Evolutionary conservation across 2,797 vertebrate species (phyloP).

Genomic region (Thamnophis elegans): DNA sequence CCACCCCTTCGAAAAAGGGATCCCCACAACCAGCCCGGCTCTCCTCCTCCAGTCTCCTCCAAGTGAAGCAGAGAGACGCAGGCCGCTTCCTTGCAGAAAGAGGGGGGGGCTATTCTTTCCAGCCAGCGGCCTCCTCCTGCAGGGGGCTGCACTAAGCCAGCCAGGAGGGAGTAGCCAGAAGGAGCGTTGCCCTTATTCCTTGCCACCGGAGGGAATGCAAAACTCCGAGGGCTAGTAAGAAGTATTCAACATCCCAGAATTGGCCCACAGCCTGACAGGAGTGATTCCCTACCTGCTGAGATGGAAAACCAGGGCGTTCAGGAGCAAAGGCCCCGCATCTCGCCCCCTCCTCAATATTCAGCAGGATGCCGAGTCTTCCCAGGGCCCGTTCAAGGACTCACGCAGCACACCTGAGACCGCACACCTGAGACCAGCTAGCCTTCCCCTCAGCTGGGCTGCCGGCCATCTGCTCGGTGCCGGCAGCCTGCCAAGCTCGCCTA

Average conservation of each 20-base stretch:
- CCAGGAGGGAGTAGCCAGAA: background rate
- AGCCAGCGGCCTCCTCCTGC: no score
- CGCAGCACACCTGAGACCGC: slow-evolving; percentile 26
- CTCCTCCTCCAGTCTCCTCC: background rate
- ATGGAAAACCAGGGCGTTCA: background rate
- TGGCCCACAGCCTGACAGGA: background rate
- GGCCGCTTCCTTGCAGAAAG: background rate
- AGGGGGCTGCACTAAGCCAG: background rate
- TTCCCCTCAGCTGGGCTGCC: slow-evolving; percentile 21
- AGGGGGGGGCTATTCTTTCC: background rate
- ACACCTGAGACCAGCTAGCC: slow-evolving; percentile 26
- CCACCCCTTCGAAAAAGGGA: background rate
- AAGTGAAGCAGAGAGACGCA: background rate
- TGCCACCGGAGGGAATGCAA: background rate
- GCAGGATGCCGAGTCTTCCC: background rate
- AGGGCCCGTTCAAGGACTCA: slow-evolving; percentile 4
- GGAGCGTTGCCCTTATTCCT: background rate
- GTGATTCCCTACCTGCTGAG: slow-evolving; percentile 1
- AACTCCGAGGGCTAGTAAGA: background rate
- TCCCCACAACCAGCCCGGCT: background rate
- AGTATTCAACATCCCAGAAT: background rate
- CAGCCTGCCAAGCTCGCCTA: background rate
- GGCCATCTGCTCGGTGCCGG: slow-evolving; percentile 16
- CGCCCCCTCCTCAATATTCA: background rate
- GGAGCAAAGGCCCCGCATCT: background rate